These are phyloP conservation scores for Diaphora mendica DNA, from an alignment of 2,888 invertebrate species.

Conservation along the genomic window DNA sequence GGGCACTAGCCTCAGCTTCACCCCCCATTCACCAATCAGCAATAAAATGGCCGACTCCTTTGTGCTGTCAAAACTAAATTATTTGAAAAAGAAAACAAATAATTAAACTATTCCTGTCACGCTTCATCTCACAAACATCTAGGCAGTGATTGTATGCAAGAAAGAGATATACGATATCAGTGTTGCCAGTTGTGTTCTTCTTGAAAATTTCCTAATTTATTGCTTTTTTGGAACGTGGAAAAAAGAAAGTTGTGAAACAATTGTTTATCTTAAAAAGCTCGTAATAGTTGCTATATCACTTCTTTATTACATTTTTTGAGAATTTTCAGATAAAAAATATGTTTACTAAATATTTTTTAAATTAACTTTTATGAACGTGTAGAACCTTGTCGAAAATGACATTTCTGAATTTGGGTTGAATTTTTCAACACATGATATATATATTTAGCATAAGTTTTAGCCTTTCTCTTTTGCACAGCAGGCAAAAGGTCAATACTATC, in stretches of 20 bases:
- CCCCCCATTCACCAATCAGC: slow-evolving; percentile 68
- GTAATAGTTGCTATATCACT: neutral
- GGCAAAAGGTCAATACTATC: neutral
- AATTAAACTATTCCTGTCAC: slow-evolving; percentile 78
- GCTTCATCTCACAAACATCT: slow-evolving; percentile 67
- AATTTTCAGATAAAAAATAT: neutral
- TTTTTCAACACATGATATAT: too few relatives aligned
- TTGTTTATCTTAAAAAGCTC: neutral
- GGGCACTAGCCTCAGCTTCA: slow-evolving; percentile 69
- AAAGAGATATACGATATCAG: slow-evolving; percentile 64
- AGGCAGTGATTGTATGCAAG: slow-evolving; percentile 60
- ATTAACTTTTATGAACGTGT: neutral
- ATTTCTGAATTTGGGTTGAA: neutral
- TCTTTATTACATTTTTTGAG: neutral
- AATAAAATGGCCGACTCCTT: slow-evolving; percentile 86
- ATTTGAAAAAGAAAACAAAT: slow-evolving; percentile 81
- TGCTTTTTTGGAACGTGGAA: neutral
- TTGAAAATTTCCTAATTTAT: neutral
- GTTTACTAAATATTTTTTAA: neutral
- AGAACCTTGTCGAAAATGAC: slow-evolving; percentile 14
- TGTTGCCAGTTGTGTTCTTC: slow-evolving; percentile 56
- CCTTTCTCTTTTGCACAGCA: slow-evolving; percentile 14
- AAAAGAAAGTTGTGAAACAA: neutral
- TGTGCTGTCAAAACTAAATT: slow-evolving; percentile 83
- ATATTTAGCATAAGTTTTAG: slow-evolving; percentile 17